Conservation (phyloP, 2,888 invertebrate species). For the Limenitis arthemis region DNA sequence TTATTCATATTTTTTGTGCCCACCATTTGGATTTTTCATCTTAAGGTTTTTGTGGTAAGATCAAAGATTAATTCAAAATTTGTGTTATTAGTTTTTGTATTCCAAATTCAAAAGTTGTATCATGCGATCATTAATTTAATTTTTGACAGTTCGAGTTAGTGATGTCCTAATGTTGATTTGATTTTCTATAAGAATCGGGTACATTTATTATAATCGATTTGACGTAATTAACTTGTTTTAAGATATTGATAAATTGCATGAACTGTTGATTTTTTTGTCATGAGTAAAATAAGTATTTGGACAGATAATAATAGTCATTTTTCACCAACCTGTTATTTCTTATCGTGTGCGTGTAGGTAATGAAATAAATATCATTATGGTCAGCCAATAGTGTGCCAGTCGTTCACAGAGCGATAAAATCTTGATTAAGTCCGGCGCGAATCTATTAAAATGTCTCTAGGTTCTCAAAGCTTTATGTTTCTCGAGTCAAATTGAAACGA, state of each 20-base stretch:
- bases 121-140: too few species aligned
- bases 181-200: too few species aligned
- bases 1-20: conserved; percentile 43
- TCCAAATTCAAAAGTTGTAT: too few species aligned
- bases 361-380: conserved; percentile 11
- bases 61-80: conserved; percentile 19
- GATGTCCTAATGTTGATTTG: too few species aligned
- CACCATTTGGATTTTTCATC: conserved; percentile 50
- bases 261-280: neutral
- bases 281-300: neutral
- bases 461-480: conserved; percentile 17
- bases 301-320: conserved; percentile 1
- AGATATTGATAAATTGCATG: too few species aligned
- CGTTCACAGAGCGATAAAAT: conserved; percentile 17
- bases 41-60: conserved; percentile 57
- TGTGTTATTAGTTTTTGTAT: too few species aligned
- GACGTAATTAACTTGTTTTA: too few species aligned
- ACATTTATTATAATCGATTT: too few species aligned
- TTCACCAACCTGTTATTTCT: conserved; percentile 7
- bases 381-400: conserved; percentile 8
- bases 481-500: conserved; percentile 15
- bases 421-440: conserved; percentile 22
- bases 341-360: conserved; percentile 13
- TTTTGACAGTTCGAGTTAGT: too few species aligned
- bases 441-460: conserved; percentile 21